Base-by-base conservation (phyloP, 2,888 invertebrate genomes). In the Erebia epiphron region DNA sequence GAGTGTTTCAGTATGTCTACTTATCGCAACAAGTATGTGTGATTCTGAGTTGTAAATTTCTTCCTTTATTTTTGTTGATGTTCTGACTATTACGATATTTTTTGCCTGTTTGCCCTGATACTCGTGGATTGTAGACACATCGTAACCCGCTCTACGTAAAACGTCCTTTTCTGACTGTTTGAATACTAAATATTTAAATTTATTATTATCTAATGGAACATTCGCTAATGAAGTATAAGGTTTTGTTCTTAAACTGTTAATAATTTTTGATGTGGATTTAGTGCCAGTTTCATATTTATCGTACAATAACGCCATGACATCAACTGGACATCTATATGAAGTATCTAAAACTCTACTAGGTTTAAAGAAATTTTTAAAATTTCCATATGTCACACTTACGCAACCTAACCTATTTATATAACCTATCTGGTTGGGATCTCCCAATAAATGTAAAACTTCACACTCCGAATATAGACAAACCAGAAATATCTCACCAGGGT, bases 141-240 rank as follows among this genome's bases (percentile, higher is more conserved):
- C 52, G 16, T 52, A 52, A 1, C 52, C 52, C 0, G 52, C 52
- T 52, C n/a, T 52, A 0, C 9, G n/a, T 9, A 52, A 16, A 0
- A 52, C 52, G n/a, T 52, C 52, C n/a, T 52, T 52, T 2, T 52
- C 52, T n/a, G 52, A 52, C 16, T 52, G 52, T 16, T 52, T 52
- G n/a, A 52, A 52, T 5, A 52, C 52, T 1, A 52, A 4, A 52
- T 52, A 52, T n/a, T 52, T 52, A 52, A 10, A 52, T n/a, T n/a
- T 52, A 7, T 52, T 52, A 52, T 52, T n/a, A 52, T 52, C 52
- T 0, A 52, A 7, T 7, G 52, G 52, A 1, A 52, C 16, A 1
- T 4, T n/a, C 2, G n/a, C 52, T 10, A 52, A 11, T 0, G 52
- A 52, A 1, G 52, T 52, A 4, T 1, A 52, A 1, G 52, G 1